Evolutionary conservation across 1,140 invertebrate genomes (phyloP).

Genomic region (Manduca sexta): DNA sequence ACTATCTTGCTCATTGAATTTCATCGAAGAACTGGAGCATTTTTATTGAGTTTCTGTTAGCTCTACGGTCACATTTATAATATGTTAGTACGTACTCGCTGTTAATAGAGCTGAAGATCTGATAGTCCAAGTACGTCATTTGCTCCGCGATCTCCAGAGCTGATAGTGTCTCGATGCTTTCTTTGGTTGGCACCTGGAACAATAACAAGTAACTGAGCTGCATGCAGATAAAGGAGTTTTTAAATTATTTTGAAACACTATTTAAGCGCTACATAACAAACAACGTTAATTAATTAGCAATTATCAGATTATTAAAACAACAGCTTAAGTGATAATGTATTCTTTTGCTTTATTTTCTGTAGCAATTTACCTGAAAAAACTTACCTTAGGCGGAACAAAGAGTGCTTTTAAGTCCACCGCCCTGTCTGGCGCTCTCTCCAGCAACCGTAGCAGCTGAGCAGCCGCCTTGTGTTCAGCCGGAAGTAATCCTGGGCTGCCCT

Average conservation of each 20-base stretch:
- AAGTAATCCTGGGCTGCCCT: slow-evolving; percentile 87
- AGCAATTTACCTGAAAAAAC: slow-evolving; percentile 11
- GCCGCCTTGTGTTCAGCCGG: slow-evolving; percentile 94
- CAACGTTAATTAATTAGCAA: too few relatives aligned
- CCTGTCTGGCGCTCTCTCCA: slow-evolving; percentile 78
- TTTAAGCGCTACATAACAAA: too few relatives aligned
- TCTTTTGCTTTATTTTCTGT: too few relatives aligned
- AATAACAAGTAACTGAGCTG: too few relatives aligned
- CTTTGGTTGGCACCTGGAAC: slow-evolving; percentile 82
- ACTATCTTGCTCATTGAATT: too few relatives aligned
- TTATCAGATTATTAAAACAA: too few relatives aligned
- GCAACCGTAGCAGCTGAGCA: slow-evolving; percentile 83
- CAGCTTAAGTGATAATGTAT: neutral
- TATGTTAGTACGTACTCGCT: too few relatives aligned
- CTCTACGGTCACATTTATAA: too few relatives aligned
- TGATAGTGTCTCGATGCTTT: slow-evolving; percentile 90
- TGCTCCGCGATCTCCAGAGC: slow-evolving; percentile 95
- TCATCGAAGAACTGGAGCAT: too few relatives aligned
- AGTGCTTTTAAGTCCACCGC: slow-evolving; percentile 80
- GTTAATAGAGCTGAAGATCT: slow-evolving; percentile 91
- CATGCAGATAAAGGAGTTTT: too few relatives aligned
- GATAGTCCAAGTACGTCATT: slow-evolving; percentile 94
- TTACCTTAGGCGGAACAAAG: slow-evolving; percentile 82
- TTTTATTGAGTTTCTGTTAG: too few relatives aligned
- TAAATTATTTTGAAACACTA: too few relatives aligned